These are phyloP conservation scores for Macrobrachium rosenbergii DNA, from an alignment of 1,140 invertebrate species.

Conservation along the genomic window DNA sequence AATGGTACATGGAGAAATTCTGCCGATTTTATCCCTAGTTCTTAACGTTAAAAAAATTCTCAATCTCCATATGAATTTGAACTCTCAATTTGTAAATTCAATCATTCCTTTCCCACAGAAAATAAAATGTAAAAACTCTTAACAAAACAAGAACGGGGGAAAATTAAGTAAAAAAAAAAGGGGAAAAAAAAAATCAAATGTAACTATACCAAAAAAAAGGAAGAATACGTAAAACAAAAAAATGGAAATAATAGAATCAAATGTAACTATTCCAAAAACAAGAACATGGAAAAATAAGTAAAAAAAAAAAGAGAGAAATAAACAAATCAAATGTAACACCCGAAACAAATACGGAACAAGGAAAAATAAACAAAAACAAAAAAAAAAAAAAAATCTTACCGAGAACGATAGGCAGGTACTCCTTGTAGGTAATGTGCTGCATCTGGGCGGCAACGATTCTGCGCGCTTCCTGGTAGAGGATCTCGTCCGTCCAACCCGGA, in stretches of 20 bases:
- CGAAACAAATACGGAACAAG: not conserved
- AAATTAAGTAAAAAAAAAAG: too few species aligned
- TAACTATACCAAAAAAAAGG: too few species aligned
- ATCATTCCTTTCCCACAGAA: too few species aligned
- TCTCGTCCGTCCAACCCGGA: conserved; percentile 74
- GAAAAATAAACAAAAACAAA: not conserved
- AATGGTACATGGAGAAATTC: too few species aligned
- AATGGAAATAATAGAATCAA: not conserved
- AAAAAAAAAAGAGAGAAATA: not conserved
- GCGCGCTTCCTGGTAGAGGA: conserved; percentile 70
- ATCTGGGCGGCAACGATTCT: conserved; percentile 72
- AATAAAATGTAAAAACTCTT: too few species aligned
- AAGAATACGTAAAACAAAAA: not conserved
- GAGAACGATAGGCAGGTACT: conserved; percentile 71
- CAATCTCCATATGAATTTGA: too few species aligned
- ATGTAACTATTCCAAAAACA: not conserved
- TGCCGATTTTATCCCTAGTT: too few species aligned
- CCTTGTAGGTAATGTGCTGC: conserved; percentile 78
- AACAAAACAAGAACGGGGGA: too few species aligned
- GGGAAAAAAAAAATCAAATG: too few species aligned
- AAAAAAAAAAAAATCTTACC: conserved; percentile 65
- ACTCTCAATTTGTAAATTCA: too few species aligned
- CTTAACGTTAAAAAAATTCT: too few species aligned
- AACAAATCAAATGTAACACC: not conserved
- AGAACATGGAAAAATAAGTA: not conserved